Evolutionary conservation across 2,113 vertebrate genomes (phyloP).

Genomic region (Leiothrix lutea): DNA sequence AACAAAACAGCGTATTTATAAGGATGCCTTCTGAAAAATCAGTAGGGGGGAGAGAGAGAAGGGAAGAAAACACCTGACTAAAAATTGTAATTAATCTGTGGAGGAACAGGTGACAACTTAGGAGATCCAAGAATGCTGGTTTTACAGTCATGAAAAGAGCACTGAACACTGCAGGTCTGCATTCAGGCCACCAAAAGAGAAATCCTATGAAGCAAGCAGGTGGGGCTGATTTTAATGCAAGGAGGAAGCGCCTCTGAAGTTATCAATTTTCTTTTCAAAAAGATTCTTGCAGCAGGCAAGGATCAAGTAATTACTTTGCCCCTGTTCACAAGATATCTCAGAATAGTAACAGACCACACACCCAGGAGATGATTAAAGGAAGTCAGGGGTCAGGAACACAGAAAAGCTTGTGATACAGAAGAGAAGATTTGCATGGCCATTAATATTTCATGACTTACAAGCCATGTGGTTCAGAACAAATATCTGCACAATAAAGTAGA

Average conservation of each 20-base stretch:
- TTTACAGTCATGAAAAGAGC: neutral
- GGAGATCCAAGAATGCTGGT: neutral
- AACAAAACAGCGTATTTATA: neutral
- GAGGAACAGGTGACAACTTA: neutral
- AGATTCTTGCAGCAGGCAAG: neutral
- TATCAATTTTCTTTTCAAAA: neutral
- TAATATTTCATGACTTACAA: conserved; percentile 27
- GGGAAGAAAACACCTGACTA: neutral
- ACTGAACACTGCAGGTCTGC: neutral
- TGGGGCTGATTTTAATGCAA: neutral
- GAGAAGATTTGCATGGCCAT: conserved; percentile 12
- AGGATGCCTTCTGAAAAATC: neutral
- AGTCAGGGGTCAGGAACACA: conserved; percentile 31
- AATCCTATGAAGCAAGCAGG: neutral
- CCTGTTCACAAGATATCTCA: neutral
- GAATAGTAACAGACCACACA: conserved; percentile 54
- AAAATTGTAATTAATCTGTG: neutral
- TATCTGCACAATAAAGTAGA: neutral
- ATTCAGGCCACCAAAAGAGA: neutral
- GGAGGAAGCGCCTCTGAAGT: neutral
- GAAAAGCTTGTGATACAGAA: neutral
- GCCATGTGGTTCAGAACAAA: neutral
- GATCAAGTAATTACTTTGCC: conserved; percentile 36
- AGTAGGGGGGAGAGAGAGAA: neutral
- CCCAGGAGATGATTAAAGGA: conserved; percentile 53